Conservation (phyloP, 2,113 vertebrate species). For the Anhinga anhinga region DNA sequence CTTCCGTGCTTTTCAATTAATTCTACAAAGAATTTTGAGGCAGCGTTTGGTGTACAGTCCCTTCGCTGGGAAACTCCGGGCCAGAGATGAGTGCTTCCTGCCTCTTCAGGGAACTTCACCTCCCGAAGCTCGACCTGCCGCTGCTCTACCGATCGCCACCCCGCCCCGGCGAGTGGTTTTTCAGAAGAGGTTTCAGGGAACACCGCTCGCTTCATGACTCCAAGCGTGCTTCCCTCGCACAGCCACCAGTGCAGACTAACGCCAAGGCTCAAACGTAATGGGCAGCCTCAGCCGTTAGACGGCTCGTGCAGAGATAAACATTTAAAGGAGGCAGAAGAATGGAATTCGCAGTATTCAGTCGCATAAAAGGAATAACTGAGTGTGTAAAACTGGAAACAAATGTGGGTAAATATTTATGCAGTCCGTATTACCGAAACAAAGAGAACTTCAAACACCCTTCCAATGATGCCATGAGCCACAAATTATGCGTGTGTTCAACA, state of each 20-base stretch:
- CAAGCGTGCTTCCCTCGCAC: rapidly evolving
- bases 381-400: conserved; percentile 2
- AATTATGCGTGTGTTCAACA: neutral
- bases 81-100: neutral
- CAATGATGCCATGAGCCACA: conserved; percentile 7
- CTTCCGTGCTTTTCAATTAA: neutral
- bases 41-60: rapidly evolving
- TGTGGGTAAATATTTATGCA: conserved; percentile 5
- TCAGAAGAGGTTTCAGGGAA: neutral
- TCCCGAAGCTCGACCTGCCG: rapidly evolving
- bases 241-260: neutral
- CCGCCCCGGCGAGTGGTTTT: neutral
- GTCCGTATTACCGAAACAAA: neutral
- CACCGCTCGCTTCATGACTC: neutral
- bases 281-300: neutral
- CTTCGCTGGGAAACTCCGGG: neutral
- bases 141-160: neutral
- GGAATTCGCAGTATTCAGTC: neutral
- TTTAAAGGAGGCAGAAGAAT: neutral
- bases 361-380: conserved; percentile 41
- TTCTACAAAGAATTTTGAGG: neutral
- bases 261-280: rapidly evolving
- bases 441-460: conserved; percentile 2
- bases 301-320: neutral
- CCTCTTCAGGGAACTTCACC: neutral